These are phyloP conservation scores for Morone saxatilis DNA, from an alignment of 2,113 vertebrate species.

Conservation along the genomic window DNA sequence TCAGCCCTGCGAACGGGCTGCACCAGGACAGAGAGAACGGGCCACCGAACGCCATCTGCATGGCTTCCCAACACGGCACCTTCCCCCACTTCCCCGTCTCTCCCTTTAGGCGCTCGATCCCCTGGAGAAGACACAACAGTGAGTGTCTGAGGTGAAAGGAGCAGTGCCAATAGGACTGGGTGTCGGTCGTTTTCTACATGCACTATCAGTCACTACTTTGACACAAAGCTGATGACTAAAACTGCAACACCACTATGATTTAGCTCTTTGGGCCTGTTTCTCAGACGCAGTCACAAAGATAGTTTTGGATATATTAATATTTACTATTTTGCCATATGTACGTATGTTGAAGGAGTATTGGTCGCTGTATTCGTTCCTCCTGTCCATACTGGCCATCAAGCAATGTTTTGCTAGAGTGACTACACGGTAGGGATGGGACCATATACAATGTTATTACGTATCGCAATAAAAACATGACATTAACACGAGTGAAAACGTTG, in stretches of 20 bases:
- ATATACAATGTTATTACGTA: no score
- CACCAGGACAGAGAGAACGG: slow-evolving; percentile 89
- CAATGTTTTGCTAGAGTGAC: not conserved
- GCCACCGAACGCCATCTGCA: slow-evolving; percentile 89
- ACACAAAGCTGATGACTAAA: slow-evolving; percentile 8
- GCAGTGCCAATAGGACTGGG: not conserved
- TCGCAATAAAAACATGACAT: no score
- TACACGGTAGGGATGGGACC: not conserved
- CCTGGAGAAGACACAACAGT: slow-evolving; percentile 83
- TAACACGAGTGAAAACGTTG: no score
- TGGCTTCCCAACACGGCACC: slow-evolving; percentile 85
- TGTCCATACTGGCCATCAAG: not conserved
- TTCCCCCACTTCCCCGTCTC: slow-evolving; percentile 89
- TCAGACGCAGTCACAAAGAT: not conserved
- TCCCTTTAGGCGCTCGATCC: slow-evolving; percentile 93
- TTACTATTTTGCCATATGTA: not conserved
- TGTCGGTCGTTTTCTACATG: slow-evolving; percentile 23
- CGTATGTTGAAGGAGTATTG: not conserved
- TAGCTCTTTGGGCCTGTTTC: slow-evolving; percentile 21
- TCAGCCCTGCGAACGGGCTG: slow-evolving; percentile 89
- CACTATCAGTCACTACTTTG: not conserved
- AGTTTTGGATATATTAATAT: not conserved
- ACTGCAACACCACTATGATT: slow-evolving; percentile 14
- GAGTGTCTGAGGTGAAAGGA: slow-evolving; percentile 10
- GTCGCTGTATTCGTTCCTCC: not conserved